A percentile compares a stretch with the other conserved stretches of the same genome.
Evolutionary conservation across 2,797 vertebrate genomes (phyloP).

Genomic region (Tenualosa ilisha): DNA sequence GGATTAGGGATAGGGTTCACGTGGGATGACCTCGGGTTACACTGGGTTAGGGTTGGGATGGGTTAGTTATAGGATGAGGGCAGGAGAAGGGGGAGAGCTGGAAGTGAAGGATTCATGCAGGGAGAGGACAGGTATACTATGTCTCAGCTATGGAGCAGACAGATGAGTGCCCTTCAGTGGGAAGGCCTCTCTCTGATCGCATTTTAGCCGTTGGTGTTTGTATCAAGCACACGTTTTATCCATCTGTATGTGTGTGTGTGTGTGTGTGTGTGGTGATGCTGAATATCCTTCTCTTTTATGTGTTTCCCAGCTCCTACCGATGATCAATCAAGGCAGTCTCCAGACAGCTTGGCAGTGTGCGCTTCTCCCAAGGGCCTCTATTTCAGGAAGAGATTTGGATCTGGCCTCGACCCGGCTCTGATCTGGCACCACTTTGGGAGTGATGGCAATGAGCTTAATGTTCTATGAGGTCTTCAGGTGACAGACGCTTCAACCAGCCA

Average conservation of each 20-base stretch:
- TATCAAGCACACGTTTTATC: background rate
- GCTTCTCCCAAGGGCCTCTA: background rate
- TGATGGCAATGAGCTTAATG: too few relatives aligned
- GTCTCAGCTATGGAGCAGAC: background rate
- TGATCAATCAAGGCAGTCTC: background rate
- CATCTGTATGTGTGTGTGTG: background rate
- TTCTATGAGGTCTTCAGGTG: too few relatives aligned
- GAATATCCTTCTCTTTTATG: background rate
- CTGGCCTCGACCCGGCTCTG: background rate
- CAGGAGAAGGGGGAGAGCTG: too few relatives aligned
- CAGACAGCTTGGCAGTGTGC: background rate
- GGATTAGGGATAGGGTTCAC: too few relatives aligned
- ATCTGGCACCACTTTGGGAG: background rate
- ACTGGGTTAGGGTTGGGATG: too few relatives aligned
- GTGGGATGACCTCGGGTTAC: too few relatives aligned
- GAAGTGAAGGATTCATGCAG: too few relatives aligned
- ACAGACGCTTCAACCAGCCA: too few relatives aligned
- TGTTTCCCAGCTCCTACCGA: background rate
- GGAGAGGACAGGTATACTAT: background rate
- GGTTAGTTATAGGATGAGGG: too few relatives aligned
- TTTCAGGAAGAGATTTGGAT: background rate
- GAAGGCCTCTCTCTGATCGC: background rate
- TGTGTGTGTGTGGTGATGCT: background rate
- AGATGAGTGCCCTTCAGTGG: background rate
- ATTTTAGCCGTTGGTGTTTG: background rate